phyloP scores from a whole-genome alignment of 2,113 vertebrate species.

The Lycaon pictus region DNA sequence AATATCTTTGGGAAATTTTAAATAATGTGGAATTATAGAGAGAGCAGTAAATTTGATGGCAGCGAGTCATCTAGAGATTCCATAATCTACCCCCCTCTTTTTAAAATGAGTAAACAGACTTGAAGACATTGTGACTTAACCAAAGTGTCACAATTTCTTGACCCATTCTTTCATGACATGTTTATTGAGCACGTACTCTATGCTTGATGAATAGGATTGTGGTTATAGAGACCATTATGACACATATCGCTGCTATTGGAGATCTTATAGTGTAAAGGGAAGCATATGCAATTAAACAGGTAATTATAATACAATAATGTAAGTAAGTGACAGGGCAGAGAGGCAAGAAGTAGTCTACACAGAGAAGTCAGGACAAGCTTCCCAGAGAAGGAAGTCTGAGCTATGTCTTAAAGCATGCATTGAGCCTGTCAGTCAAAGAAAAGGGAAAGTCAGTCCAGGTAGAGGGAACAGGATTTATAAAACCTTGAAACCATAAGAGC shows the following conservation, averaged over 20 bases:
- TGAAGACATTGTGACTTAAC: neutral
- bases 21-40: constrained; percentile 29
- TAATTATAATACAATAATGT: neutral
- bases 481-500: neutral
- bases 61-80: neutral
- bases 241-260: neutral
- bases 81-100: neutral
- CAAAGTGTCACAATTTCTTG: neutral
- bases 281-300: neutral
- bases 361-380: neutral
- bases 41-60: neutral
- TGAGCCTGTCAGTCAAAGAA: neutral
- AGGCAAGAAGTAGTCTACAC: neutral
- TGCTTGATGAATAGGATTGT: neutral
- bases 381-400: neutral
- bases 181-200: neutral
- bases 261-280: neutral
- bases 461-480: neutral
- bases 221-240: neutral
- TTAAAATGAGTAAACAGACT: neutral
- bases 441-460: neutral
- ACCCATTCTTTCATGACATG: neutral
- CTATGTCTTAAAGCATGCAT: neutral
- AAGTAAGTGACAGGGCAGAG: neutral
- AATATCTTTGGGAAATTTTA: neutral